Evolutionary conservation across 1,140 invertebrate genomes (phyloP).

Genomic region (Luehdorfia chinensis): DNA sequence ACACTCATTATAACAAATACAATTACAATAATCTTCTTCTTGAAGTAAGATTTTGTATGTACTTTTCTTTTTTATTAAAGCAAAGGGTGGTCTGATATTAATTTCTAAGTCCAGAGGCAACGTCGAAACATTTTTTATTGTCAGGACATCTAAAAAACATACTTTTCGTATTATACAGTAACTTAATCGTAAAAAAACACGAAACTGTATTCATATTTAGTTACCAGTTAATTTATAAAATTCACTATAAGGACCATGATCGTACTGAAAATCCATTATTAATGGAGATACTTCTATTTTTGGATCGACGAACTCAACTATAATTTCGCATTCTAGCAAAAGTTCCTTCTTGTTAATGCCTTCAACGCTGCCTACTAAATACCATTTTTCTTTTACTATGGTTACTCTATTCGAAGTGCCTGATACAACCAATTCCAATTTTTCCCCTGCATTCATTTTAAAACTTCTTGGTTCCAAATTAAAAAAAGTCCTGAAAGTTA

Average conservation of each 20-base stretch:
- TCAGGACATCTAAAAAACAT: constrained; percentile 55
- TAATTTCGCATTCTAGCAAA: constrained; percentile 54
- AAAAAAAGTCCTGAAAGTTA: constrained; percentile 49
- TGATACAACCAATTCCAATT: constrained; percentile 49
- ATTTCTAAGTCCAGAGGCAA: constrained; percentile 60
- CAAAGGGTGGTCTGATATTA: constrained; percentile 56
- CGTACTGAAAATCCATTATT: constrained; percentile 55
- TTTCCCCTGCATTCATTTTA: constrained; percentile 62
- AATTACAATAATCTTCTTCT: constrained; percentile 53
- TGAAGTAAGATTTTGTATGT: constrained; percentile 48
- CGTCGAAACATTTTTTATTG: constrained; percentile 65
- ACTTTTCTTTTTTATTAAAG: constrained; percentile 49
- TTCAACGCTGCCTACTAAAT: constrained; percentile 62
- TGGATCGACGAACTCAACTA: constrained; percentile 65
- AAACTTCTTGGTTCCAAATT: constrained; percentile 54
- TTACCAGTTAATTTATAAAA: constrained; percentile 66
- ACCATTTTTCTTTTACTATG: constrained; percentile 63
- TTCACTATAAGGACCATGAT: constrained; percentile 65
- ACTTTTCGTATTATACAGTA: background rate
- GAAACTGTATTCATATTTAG: background rate
- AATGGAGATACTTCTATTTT: constrained; percentile 58
- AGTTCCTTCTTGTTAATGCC: constrained; percentile 69
- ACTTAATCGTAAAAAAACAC: background rate
- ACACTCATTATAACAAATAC: constrained; percentile 52
- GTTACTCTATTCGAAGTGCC: constrained; percentile 52